Evolutionary conservation across 1,140 invertebrate species (phyloP).

Genomic region (Bombyx mandarina): DNA sequence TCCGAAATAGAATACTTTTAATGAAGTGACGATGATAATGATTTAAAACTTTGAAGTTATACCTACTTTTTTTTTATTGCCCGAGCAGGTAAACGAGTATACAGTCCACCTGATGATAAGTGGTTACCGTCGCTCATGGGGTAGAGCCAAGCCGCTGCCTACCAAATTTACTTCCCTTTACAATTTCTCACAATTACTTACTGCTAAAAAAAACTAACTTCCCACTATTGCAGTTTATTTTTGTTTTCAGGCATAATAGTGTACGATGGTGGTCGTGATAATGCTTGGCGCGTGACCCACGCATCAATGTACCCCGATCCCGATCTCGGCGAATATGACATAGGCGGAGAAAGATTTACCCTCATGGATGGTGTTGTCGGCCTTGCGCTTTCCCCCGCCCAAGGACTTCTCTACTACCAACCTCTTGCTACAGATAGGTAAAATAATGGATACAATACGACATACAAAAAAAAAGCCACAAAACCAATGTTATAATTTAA

Average conservation of each 20-base stretch:
- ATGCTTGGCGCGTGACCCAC: slow-evolving; percentile 82
- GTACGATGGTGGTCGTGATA: slow-evolving; percentile 78
- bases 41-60: too few species aligned
- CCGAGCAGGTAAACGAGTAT: too few species aligned
- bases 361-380: slow-evolving; percentile 87
- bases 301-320: slow-evolving; percentile 87
- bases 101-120: too few species aligned
- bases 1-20: too few species aligned
- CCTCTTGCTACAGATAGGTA: slow-evolving; percentile 85
- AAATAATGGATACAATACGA: not conserved
- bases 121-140: too few species aligned
- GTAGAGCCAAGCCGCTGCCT: too few species aligned
- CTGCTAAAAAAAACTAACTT: too few species aligned
- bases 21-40: too few species aligned
- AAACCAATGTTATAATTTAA: not conserved
- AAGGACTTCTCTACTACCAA: slow-evolving; percentile 81
- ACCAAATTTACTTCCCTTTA: too few species aligned
- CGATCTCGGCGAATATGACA: slow-evolving; percentile 78
- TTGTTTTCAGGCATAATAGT: slow-evolving; percentile 76
- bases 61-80: too few species aligned
- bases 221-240: too few species aligned
- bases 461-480: not conserved
- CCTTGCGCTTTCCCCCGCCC: slow-evolving; percentile 78
- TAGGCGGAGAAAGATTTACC: slow-evolving; percentile 76
- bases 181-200: too few species aligned